These are phyloP conservation scores for Ivindomyrus marchei DNA, from an alignment of 2,113 vertebrate genomes.

Conservation along the genomic window DNA sequence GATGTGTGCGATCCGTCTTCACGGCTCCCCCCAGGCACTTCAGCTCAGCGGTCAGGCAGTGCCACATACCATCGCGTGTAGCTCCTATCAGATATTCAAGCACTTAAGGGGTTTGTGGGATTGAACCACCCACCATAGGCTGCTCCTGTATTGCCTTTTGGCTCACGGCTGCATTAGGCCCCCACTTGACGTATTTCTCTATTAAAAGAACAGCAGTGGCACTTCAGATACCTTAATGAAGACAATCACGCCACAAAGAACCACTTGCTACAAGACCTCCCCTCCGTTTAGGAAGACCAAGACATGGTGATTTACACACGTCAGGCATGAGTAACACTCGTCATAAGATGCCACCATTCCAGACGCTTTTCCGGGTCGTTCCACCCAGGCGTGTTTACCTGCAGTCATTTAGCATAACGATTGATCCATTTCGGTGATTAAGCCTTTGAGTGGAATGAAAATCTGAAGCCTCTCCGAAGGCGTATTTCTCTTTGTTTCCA, in stretches of 20 bases:
- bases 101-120: not conserved
- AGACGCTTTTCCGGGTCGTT: not conserved
- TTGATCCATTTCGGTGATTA: conserved; percentile 3
- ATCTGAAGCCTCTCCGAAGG: not conserved
- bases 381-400: not conserved
- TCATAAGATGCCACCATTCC: not conserved
- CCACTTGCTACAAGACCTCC: not conserved
- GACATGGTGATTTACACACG: not conserved
- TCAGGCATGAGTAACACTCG: no score
- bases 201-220: not conserved
- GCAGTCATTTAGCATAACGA: conserved; percentile 11
- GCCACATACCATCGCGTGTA: not conserved
- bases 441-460: conserved; percentile 7
- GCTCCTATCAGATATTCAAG: not conserved
- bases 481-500: not conserved
- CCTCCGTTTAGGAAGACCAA: not conserved
- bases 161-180: not conserved
- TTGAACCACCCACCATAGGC: not conserved
- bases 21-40: not conserved
- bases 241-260: not conserved
- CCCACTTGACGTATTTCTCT: not conserved
- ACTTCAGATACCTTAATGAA: not conserved
- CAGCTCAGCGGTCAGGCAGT: not conserved
- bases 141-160: not conserved
- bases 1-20: not conserved